Conservation (phyloP, 1,140 invertebrate species). For the Octopus sinensis region DNA sequence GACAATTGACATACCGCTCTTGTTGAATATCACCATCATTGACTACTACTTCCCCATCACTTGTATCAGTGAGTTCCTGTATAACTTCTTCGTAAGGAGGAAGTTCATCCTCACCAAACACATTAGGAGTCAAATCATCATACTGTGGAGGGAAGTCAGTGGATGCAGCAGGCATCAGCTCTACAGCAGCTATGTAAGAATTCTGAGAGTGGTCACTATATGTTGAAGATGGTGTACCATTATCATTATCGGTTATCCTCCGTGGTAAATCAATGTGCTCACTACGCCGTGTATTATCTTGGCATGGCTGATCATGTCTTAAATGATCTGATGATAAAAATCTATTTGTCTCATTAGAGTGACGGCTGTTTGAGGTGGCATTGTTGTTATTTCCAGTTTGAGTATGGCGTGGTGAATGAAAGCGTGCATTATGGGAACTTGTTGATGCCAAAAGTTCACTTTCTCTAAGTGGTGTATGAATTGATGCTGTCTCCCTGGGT, state of each 20-base stretch:
- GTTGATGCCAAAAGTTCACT: background rate
- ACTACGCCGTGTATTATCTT: background rate
- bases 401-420: background rate
- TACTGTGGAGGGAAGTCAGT: constrained; percentile 6
- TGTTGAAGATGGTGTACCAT: background rate
- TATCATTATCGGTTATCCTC: background rate
- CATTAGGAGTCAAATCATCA: constrained; percentile 10
- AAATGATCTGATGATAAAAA: background rate
- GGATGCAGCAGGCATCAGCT: constrained; percentile 4
- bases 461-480: background rate
- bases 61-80: background rate
- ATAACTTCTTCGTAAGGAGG: constrained; percentile 9
- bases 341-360: background rate
- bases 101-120: constrained; percentile 6
- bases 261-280: background rate
- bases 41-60: background rate
- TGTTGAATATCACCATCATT: background rate
- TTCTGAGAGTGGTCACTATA: background rate
- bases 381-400: background rate
- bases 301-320: background rate
- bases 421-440: background rate
- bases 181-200: constrained; percentile 8
- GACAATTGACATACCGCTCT: background rate
- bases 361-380: background rate
- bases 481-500: background rate